Evolutionary conservation across 2,113 vertebrate genomes (phyloP).

Genomic region (Lutjanus erythropterus): DNA sequence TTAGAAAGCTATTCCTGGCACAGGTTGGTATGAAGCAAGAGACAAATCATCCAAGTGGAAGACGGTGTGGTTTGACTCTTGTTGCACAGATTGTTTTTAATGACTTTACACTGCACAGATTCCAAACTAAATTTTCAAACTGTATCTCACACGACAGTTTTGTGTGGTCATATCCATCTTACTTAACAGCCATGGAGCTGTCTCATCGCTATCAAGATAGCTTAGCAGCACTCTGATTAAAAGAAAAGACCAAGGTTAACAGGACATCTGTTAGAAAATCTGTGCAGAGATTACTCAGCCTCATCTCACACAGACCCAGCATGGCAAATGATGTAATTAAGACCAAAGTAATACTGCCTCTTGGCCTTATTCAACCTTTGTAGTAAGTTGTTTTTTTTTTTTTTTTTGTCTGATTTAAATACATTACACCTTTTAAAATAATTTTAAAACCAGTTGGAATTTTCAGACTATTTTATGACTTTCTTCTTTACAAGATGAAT

Average conservation of each 20-base stretch:
- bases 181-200: constrained; percentile 55
- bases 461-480: neutral
- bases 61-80: neutral
- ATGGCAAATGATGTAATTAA: constrained; percentile 77
- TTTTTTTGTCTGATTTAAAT: neutral
- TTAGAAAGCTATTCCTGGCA: neutral
- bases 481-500: neutral
- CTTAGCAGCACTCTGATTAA: constrained; percentile 85
- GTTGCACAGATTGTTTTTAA: neutral
- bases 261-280: constrained; percentile 83
- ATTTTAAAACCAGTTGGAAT: neutral
- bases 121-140: neutral
- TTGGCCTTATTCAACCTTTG: constrained; percentile 55
- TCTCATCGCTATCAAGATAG: constrained; percentile 69
- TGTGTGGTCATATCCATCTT: constrained; percentile 48
- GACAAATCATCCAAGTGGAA: neutral
- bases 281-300: constrained; percentile 78
- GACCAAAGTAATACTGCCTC: constrained; percentile 63
- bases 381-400: constrained; percentile 24
- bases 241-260: constrained; percentile 75
- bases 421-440: no score
- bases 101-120: neutral
- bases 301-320: constrained; percentile 70
- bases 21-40: neutral
- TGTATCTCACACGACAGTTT: constrained; percentile 9